A percentile compares a stretch with the other conserved stretches of the same genome.
Evolutionary conservation across 2,797 vertebrate genomes (phyloP).

Genomic region (Adelosebastes latens): DNA sequence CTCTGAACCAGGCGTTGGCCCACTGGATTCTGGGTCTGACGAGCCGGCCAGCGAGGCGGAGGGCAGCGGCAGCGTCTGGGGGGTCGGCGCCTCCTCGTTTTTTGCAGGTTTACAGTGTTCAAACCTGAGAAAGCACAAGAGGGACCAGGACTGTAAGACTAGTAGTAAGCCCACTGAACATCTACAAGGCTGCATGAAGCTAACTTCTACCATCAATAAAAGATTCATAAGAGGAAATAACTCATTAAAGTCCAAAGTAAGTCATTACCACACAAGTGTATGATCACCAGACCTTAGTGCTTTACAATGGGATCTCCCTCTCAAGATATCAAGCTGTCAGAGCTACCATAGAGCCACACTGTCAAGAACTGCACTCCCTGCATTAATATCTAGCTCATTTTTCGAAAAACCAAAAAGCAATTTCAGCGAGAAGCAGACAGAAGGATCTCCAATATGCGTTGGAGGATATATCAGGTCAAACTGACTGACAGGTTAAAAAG

Average conservation of each 20-base stretch:
- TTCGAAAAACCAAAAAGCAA: neutral
- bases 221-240: neutral
- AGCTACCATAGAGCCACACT: neutral
- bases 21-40: constrained; percentile 78
- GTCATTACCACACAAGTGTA: neutral
- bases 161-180: neutral
- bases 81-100: constrained; percentile 84
- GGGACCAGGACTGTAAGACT: neutral
- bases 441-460: rapidly evolving
- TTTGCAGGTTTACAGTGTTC: constrained; percentile 93
- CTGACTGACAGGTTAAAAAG: neutral
- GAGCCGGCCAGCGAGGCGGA: constrained; percentile 77
- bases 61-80: constrained; percentile 79
- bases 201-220: neutral
- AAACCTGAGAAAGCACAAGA: constrained; percentile 80
- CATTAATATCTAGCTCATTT: neutral
- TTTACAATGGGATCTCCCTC: neutral
- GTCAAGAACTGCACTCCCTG: neutral
- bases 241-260: neutral
- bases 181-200: neutral
- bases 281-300: neutral
- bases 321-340: neutral
- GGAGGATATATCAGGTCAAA: neutral
- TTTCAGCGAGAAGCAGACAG: neutral
- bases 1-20: constrained; percentile 75